phyloP scores from a whole-genome alignment of 2,888 invertebrate species.

The Nephrotoma guestfalica region DNA sequence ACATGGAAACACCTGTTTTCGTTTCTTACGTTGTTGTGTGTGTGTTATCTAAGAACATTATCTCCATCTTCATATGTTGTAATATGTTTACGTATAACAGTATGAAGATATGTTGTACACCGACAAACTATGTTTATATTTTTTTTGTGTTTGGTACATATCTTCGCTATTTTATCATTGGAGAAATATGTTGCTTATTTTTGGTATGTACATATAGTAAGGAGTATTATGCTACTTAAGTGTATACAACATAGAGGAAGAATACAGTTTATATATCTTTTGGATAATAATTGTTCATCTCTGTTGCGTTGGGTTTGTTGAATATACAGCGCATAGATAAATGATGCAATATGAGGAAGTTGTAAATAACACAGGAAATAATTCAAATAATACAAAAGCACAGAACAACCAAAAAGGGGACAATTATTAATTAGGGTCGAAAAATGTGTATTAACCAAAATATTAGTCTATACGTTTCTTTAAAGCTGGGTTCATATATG shows the following conservation, averaged over 20 bases:
- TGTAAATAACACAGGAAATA: neutral
- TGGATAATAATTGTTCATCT: neutral
- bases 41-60: neutral
- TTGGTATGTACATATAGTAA: neutral
- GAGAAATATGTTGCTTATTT: neutral
- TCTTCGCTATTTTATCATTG: neutral
- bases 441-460: neutral
- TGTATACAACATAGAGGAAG: neutral
- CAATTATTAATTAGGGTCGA: neutral
- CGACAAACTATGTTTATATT: neutral
- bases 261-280: neutral
- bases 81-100: neutral
- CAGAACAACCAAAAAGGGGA: neutral
- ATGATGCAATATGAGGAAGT: neutral
- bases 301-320: neutral
- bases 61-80: neutral
- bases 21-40: neutral
- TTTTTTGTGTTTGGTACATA: neutral
- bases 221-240: neutral
- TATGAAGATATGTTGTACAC: neutral
- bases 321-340: neutral
- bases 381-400: neutral
- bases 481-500: neutral
- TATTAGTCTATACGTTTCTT: neutral
- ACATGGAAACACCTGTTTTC: neutral